Evolutionary conservation across 1,140 invertebrate genomes (phyloP).

Genomic region (Octopus bimaculoides): DNA sequence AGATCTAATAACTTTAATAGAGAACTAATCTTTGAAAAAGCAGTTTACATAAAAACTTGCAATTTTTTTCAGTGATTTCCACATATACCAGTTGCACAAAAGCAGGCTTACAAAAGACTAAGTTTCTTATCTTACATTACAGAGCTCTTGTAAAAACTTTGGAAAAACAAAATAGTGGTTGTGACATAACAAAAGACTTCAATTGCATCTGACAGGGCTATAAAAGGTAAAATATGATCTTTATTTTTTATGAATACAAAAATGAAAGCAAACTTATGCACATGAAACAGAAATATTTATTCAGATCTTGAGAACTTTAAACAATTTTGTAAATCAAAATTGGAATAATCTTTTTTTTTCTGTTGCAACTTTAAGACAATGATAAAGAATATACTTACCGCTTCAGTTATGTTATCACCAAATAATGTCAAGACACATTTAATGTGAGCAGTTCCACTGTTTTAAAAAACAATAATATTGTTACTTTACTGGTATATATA

Average conservation of each 20-base stretch:
- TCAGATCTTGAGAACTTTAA: neutral
- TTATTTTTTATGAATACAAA: neutral
- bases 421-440: constrained; percentile 31
- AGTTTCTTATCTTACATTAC: no score
- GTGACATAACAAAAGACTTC: no score
- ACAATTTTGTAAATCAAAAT: neutral
- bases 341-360: neutral
- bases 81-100: no score
- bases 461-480: constrained; percentile 8
- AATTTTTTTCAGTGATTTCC: no score
- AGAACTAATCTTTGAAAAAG: no score
- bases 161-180: no score
- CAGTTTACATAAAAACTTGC: no score
- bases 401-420: constrained; percentile 33
- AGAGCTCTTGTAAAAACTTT: no score
- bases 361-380: neutral
- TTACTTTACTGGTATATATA: no score
- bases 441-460: constrained; percentile 19
- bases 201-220: neutral
- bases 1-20: neutral
- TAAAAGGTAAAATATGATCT: neutral
- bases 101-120: no score
- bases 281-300: neutral
- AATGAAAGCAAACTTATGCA: neutral
- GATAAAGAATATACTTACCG: constrained; percentile 23